Evolutionary conservation across 2,113 vertebrate genomes (phyloP).

Genomic region (Ceyx margarethae): DNA sequence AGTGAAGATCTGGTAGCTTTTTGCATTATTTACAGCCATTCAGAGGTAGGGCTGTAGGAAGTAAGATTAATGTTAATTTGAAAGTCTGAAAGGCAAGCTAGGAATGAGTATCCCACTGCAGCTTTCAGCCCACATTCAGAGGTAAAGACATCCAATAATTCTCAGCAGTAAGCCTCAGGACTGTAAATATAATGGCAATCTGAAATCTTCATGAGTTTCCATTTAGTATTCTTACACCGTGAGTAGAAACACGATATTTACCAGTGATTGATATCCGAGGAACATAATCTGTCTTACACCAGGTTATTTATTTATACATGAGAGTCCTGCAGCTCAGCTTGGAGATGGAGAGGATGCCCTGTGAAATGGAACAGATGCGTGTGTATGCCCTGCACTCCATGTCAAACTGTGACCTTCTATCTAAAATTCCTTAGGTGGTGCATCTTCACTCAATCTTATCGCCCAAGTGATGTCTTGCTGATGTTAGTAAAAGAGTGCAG

Average conservation of each 20-base stretch:
- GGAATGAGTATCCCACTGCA: not conserved
- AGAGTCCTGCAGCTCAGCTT: slow-evolving; percentile 47
- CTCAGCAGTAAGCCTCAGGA: not conserved
- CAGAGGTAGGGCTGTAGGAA: not conserved
- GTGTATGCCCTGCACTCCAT: accelerated
- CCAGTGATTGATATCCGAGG: slow-evolving; percentile 40
- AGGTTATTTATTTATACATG: slow-evolving; percentile 55
- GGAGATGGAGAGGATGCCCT: not conserved
- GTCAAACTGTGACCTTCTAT: not conserved
- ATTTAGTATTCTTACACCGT: slow-evolving; percentile 38
- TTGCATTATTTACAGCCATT: not conserved
- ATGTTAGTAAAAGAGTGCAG: not conserved
- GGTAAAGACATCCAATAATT: slow-evolving; percentile 36
- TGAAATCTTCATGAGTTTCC: slow-evolving; percentile 56
- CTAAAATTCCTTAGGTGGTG: slow-evolving; percentile 1
- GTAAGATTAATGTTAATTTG: not conserved
- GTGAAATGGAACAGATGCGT: not conserved
- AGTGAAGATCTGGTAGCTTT: not conserved
- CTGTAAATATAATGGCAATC: slow-evolving; percentile 34
- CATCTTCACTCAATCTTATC: not conserved
- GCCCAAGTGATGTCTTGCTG: not conserved
- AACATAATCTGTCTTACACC: slow-evolving; percentile 47
- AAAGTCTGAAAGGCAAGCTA: slow-evolving; percentile 18
- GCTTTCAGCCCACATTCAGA: not conserved
- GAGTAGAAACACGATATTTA: slow-evolving; percentile 32